Evolutionary conservation across 2,797 vertebrate genomes (phyloP).

Genomic region (Poecilia velifera): DNA sequence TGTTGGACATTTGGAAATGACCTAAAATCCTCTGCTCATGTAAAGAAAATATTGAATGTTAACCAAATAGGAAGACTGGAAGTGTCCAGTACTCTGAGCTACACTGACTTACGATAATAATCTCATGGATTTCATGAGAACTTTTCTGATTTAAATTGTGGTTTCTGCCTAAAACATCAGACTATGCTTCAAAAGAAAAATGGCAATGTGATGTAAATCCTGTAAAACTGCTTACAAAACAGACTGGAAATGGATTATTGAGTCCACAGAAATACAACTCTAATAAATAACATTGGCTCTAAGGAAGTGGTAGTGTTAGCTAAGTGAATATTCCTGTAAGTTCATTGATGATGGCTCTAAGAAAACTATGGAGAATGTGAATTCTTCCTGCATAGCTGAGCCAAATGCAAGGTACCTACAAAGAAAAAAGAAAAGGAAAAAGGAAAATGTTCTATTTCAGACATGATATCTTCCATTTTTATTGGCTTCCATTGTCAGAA

Average conservation of each 20-base stretch:
- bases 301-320: neutral
- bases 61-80: neutral
- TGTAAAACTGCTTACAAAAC: neutral
- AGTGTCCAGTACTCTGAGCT: too few species aligned
- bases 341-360: neutral
- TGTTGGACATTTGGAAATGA: neutral
- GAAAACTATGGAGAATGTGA: neutral
- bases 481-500: neutral
- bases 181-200: neutral
- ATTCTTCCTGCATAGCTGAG: too few species aligned
- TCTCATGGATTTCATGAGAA: neutral
- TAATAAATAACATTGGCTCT: neutral
- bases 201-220: neutral
- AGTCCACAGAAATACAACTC: neutral
- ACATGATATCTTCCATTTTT: neutral
- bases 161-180: neutral
- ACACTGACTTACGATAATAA: neutral
- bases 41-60: neutral
- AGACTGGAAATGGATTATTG: neutral
- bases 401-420: too few species aligned
- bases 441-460: too few species aligned
- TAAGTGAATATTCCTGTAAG: neutral
- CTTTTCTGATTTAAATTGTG: neutral
- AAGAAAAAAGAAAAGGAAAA: too few species aligned
- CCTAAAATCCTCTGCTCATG: neutral